Percentiles rank a stretch among this genome's conserved stretches.
Conservation (phyloP, 2,888 invertebrate species). For the Eupithecia centaureata region DNA sequence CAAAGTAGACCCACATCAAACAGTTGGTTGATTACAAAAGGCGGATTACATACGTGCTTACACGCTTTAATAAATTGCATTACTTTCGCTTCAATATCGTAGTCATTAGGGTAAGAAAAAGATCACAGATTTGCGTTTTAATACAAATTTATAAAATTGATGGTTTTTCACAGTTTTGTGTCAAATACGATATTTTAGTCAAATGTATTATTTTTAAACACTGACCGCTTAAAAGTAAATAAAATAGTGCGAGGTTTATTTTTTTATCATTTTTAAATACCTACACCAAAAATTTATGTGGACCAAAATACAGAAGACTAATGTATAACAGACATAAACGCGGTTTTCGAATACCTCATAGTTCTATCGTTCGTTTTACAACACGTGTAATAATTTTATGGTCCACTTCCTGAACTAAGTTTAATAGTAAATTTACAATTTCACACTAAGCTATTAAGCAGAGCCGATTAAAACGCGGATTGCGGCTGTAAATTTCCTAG, state of each 20-base stretch:
- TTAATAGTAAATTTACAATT: not conserved
- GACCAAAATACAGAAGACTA: not conserved
- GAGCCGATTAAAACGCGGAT: not conserved
- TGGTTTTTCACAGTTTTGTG: slow-evolving; percentile 34
- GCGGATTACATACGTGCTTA: slow-evolving; percentile 30
- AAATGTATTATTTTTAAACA: no score
- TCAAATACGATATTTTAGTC: no score
- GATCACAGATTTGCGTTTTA: slow-evolving; percentile 19
- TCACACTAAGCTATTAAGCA: slow-evolving; percentile 3
- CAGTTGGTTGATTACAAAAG: slow-evolving; percentile 36
- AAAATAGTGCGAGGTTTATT: not conserved
- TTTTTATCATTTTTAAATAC: not conserved
- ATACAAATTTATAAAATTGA: slow-evolving; percentile 38
- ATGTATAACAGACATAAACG: not conserved
- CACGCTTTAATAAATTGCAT: slow-evolving; percentile 21
- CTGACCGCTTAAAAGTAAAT: no score
- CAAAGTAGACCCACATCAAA: slow-evolving; percentile 34
- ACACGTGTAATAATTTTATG: not conserved
- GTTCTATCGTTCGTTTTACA: not conserved
- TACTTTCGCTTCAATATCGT: slow-evolving; percentile 33
- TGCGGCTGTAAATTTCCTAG: not conserved
- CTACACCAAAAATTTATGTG: not conserved
- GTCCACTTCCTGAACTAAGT: not conserved
- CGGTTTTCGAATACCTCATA: not conserved
- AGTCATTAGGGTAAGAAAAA: slow-evolving; percentile 40